These are phyloP conservation scores for Caerostris extrusa DNA, from an alignment of 1,140 invertebrate genomes.

Conservation along the genomic window DNA sequence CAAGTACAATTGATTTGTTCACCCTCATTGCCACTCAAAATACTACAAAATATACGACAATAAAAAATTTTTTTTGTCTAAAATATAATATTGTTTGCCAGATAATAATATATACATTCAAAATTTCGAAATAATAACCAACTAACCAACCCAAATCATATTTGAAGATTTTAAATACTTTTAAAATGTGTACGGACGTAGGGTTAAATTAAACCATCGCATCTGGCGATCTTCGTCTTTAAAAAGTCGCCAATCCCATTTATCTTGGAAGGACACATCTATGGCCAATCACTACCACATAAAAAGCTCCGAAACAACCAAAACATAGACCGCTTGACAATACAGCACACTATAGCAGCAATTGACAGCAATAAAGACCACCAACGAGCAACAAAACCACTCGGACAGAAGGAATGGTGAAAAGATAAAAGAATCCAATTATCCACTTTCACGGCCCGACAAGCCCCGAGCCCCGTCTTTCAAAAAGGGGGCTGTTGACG, in stretches of 20 bases:
- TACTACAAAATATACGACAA: too few species aligned
- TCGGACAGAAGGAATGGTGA: neutral
- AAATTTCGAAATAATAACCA: neutral
- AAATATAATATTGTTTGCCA: too few species aligned
- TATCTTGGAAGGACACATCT: neutral
- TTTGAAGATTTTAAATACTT: too few species aligned
- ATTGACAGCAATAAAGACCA: neutral
- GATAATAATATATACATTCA: too few species aligned
- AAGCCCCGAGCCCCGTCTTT: neutral
- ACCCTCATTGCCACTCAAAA: too few species aligned
- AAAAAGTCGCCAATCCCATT: neutral
- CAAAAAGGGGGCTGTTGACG: neutral
- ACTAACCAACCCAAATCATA: neutral
- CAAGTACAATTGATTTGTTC: too few species aligned
- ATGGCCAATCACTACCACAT: neutral
- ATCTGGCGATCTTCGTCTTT: neutral
- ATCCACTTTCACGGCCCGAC: neutral
- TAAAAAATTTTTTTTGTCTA: too few species aligned
- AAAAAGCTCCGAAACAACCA: neutral
- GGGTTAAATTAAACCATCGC: too few species aligned
- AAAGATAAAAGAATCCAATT: constrained; percentile 15
- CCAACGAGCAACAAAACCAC: constrained; percentile 6
- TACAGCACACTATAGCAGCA: neutral
- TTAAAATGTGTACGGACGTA: too few species aligned
- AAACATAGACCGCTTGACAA: neutral